These are phyloP conservation scores for Suillia variegata DNA, from an alignment of 2,888 invertebrate genomes.

Conservation along the genomic window DNA sequence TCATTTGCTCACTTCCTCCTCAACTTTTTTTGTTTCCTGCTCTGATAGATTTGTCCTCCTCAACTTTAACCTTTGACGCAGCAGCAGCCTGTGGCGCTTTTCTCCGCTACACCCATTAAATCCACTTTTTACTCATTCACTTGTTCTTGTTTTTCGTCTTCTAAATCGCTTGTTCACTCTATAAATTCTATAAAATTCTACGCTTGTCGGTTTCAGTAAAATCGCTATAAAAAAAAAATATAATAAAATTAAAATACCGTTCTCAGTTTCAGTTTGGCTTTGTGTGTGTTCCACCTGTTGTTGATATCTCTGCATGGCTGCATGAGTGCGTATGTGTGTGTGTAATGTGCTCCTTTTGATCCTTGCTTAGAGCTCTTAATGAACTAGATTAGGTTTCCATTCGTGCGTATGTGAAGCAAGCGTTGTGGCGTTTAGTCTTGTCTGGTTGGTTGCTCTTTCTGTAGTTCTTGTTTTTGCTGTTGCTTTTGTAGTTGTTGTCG, in stretches of 20 bases:
- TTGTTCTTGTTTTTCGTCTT: neutral
- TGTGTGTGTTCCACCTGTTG: neutral
- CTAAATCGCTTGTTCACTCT: neutral
- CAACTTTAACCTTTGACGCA: neutral
- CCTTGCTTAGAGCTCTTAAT: neutral
- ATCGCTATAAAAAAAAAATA: too few species aligned
- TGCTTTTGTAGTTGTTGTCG: constrained; percentile 18
- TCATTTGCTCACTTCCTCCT: too few species aligned
- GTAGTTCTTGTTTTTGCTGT: constrained; percentile 2
- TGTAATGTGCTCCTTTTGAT: constrained; percentile 3
- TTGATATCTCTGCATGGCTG: neutral
- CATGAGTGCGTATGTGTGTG: neutral
- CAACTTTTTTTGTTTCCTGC: too few species aligned
- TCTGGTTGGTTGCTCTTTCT: neutral
- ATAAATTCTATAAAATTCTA: neutral
- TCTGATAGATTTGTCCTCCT: too few species aligned
- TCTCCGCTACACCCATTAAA: neutral
- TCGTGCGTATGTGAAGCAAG: neutral
- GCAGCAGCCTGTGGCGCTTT: neutral
- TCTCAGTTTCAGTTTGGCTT: too few species aligned
- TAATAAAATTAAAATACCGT: neutral
- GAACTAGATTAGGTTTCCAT: constrained; percentile 6
- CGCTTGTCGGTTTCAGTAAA: neutral
- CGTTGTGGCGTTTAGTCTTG: too few species aligned
- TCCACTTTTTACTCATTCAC: neutral